A percentile compares a stretch with the other conserved stretches of the same genome.
These are phyloP conservation scores for Eptesicus fuscus DNA, from an alignment of 2,113 vertebrate species.

Conservation along the genomic window DNA sequence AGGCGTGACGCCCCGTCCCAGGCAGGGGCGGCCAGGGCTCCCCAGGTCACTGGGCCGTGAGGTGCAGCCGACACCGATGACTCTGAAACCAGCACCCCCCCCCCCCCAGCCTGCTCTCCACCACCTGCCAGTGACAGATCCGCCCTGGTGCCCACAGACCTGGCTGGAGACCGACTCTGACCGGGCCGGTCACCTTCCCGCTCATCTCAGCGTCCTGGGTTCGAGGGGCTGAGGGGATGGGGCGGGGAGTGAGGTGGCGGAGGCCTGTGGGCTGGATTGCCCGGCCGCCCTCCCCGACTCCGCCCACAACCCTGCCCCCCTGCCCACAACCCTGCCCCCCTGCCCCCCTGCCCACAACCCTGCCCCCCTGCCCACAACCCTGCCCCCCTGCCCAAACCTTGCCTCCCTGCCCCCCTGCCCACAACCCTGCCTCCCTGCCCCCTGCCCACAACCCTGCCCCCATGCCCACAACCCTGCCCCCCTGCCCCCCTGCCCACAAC, in stretches of 20 bases:
- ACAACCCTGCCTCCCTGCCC: background rate
- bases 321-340: no score
- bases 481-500: no score
- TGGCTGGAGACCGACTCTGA: background rate
- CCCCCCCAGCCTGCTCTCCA: background rate
- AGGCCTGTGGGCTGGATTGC: background rate
- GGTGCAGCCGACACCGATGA: accelerated
- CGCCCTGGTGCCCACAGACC: background rate
- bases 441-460: no score
- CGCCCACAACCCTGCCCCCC: no score
- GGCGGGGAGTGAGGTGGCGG: background rate
- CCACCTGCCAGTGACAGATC: accelerated
- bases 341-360: no score
- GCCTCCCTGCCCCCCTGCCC: no score
- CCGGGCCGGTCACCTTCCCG: background rate
- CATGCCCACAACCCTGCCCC: no score
- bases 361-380: no score
- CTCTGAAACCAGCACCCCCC: no score
- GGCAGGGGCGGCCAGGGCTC: background rate
- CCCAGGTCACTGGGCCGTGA: background rate
- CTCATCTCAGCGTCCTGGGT: background rate
- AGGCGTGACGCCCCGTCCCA: background rate
- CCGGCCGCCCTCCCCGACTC: background rate
- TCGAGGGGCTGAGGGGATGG: background rate
- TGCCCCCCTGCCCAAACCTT: no score